Evolutionary conservation across 2,888 invertebrate genomes (phyloP).

Genomic region (Elegia similella): DNA sequence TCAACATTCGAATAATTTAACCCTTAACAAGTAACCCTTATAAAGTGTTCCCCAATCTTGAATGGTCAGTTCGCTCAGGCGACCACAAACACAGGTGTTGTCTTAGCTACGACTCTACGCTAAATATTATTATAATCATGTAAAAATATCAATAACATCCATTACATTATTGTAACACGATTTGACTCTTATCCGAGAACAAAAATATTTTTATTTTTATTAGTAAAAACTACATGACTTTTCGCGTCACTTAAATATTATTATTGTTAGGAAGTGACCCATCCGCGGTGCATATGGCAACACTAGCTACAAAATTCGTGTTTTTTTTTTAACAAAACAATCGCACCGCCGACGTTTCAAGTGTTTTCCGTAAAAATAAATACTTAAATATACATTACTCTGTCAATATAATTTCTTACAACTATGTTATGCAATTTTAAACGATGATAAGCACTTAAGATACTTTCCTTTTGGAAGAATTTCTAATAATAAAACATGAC

Average conservation of each 20-base stretch:
- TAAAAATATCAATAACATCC: conserved; percentile 76
- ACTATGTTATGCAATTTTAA: conserved; percentile 64
- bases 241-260: conserved; percentile 51
- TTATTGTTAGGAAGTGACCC: conserved; percentile 63
- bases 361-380: conserved; percentile 69
- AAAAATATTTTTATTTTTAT: conserved; percentile 71
- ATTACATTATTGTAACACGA: conserved; percentile 66
- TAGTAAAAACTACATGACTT: conserved; percentile 71
- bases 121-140: conserved; percentile 60
- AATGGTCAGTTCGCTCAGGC: conserved; percentile 52
- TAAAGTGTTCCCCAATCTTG: conserved; percentile 71
- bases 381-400: conserved; percentile 74
- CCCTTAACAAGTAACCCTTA: conserved; percentile 72
- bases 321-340: conserved; percentile 31
- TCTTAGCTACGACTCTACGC: conserved; percentile 52
- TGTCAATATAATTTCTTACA: conserved; percentile 67
- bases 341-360: conserved; percentile 51
- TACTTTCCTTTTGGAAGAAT: conserved; percentile 43
- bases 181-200: conserved; percentile 68
- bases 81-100: conserved; percentile 62
- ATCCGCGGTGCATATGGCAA: conserved; percentile 58
- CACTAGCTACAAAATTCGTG: conserved; percentile 52
- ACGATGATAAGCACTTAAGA: conserved; percentile 64
- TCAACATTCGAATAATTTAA: conserved; percentile 78
- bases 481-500: conserved; percentile 44